Evolutionary conservation across 1,140 invertebrate species (phyloP).

Genomic region (Brachionus paranguensis): DNA sequence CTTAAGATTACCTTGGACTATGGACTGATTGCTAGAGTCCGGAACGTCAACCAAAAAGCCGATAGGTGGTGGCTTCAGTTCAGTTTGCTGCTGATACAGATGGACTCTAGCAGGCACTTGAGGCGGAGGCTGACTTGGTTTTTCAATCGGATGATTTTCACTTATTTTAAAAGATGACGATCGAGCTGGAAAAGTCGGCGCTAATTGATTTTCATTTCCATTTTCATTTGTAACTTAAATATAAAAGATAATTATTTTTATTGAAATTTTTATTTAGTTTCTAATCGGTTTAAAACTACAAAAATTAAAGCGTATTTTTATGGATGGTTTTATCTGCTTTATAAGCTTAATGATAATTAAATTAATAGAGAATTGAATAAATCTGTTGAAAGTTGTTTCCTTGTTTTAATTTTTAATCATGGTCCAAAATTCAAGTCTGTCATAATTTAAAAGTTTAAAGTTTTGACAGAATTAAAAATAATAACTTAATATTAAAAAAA

Average conservation of each 20-base stretch:
- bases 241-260: not conserved
- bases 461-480: too few species aligned
- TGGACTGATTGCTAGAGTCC: not conserved
- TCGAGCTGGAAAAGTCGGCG: not conserved
- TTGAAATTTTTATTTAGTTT: not conserved
- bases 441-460: too few species aligned
- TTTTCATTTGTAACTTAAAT: not conserved
- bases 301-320: too few species aligned
- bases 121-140: constrained; percentile 29
- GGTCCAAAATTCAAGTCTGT: too few species aligned
- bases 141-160: constrained; percentile 1
- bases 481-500: too few species aligned
- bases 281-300: not conserved
- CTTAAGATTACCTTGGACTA: not conserved
- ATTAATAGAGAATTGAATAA: too few species aligned
- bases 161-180: constrained; percentile 3
- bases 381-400: too few species aligned
- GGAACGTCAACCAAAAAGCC: not conserved
- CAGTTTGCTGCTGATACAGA: not conserved
- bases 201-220: not conserved
- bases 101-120: constrained; percentile 3
- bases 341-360: too few species aligned
- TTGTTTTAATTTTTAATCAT: too few species aligned
- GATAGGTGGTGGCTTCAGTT: not conserved
- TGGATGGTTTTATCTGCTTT: too few species aligned